Conservation (phyloP, 1,140 invertebrate species). For the Saccostrea echinata region DNA sequence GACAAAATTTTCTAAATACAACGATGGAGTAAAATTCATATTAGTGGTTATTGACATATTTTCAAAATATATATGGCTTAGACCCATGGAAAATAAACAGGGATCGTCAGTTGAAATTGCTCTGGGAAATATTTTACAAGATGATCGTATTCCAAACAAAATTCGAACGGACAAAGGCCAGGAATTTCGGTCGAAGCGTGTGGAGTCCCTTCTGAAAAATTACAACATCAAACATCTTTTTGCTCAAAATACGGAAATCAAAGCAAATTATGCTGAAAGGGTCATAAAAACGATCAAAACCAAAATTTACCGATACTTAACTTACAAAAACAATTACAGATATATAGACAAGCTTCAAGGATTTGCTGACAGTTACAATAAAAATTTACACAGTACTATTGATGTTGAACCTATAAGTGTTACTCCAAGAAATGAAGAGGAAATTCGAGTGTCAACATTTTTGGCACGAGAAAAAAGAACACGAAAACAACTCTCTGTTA, state of each 20-base stretch:
- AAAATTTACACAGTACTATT: slow-evolving; percentile 37
- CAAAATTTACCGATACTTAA: no score
- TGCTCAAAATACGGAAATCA: slow-evolving; percentile 42
- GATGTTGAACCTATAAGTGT: slow-evolving; percentile 32
- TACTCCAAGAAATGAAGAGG: background rate
- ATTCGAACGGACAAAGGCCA: slow-evolving; percentile 17
- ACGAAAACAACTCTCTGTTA: background rate
- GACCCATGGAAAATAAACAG: slow-evolving; percentile 27
- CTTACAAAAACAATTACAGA: no score
- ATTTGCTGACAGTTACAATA: no score
- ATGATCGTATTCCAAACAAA: background rate
- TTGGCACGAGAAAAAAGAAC: background rate
- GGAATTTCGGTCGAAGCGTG: slow-evolving; percentile 3
- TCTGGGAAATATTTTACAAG: background rate
- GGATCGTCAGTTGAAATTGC: background rate
- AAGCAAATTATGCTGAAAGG: slow-evolving; percentile 27
- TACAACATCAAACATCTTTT: slow-evolving; percentile 35
- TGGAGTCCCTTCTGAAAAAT: background rate
- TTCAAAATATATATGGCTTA: slow-evolving; percentile 35
- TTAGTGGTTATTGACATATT: no score
- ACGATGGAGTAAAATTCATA: background rate
- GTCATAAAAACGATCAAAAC: no score
- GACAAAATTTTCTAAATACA: slow-evolving; percentile 35
- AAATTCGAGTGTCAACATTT: slow-evolving; percentile 10
- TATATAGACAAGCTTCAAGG: no score